These are phyloP conservation scores for Puntigrus tetrazona DNA, from an alignment of 2,113 vertebrate genomes.

Conservation along the genomic window DNA sequence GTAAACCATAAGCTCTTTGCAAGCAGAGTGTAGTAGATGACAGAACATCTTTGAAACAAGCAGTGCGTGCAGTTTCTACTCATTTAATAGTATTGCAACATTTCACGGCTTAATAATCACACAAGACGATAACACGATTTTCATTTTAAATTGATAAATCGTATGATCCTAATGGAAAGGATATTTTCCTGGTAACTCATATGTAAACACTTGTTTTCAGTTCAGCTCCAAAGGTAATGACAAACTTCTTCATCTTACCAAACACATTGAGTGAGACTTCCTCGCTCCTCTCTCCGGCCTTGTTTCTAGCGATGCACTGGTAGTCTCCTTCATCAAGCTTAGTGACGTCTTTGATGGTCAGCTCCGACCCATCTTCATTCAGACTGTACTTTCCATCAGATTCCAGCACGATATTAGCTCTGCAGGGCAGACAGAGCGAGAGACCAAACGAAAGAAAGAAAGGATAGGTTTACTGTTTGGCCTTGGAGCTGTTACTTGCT, in stretches of 20 bases:
- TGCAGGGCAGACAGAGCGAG: slow-evolving; percentile 58
- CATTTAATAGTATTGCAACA: neutral
- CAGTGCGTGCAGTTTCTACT: neutral
- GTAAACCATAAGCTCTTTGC: no score
- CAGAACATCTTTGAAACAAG: neutral
- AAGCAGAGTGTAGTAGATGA: neutral
- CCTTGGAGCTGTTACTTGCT: slow-evolving; percentile 38
- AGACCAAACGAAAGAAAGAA: slow-evolving; percentile 22
- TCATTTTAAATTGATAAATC: neutral
- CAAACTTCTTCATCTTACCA: slow-evolving; percentile 74
- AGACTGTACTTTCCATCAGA: slow-evolving; percentile 85
- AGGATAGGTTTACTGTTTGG: slow-evolving; percentile 32
- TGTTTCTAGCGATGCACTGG: slow-evolving; percentile 92
- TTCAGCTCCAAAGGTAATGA: neutral
- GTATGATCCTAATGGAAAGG: neutral
- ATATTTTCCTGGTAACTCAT: neutral
- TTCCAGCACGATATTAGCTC: slow-evolving; percentile 84
- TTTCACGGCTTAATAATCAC: slow-evolving; percentile 6
- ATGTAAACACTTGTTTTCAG: neutral
- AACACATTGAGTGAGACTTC: slow-evolving; percentile 96
- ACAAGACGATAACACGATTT: neutral
- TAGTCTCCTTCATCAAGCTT: slow-evolving; percentile 96
- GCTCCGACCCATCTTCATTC: slow-evolving; percentile 87
- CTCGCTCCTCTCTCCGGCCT: slow-evolving; percentile 86
- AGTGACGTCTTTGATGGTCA: slow-evolving; percentile 85